These are phyloP conservation scores for Diaprepes abbreviatus DNA, from an alignment of 2,888 invertebrate species.

Conservation along the genomic window DNA sequence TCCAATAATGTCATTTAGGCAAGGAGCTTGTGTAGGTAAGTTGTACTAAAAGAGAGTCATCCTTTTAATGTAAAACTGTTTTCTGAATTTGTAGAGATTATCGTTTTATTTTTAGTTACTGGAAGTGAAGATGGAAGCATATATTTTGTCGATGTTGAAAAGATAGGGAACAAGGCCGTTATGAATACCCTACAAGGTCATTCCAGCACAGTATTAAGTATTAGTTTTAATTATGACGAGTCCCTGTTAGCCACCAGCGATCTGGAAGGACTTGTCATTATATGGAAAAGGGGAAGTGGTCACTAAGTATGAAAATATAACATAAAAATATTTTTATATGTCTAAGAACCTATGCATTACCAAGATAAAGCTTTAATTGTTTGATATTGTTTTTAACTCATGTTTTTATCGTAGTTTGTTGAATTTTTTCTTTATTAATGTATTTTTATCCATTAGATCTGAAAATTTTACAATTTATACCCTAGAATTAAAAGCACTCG, in stretches of 20 bases:
- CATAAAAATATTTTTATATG: neutral
- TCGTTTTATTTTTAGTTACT: slow-evolving; percentile 70
- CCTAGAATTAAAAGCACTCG: too few relatives aligned
- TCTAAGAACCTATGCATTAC: neutral
- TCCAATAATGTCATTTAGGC: slow-evolving; percentile 86
- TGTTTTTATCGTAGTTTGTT: too few relatives aligned
- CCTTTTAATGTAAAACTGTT: neutral
- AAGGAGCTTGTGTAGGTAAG: slow-evolving; percentile 82
- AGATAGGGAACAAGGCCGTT: slow-evolving; percentile 70
- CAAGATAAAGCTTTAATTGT: neutral
- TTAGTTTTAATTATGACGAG: slow-evolving; percentile 91
- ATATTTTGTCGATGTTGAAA: slow-evolving; percentile 83
- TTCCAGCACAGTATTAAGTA: slow-evolving; percentile 85
- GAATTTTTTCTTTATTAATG: too few relatives aligned
- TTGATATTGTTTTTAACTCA: too few relatives aligned
- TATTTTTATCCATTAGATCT: too few relatives aligned
- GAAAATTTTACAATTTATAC: too few relatives aligned
- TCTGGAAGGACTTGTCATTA: slow-evolving; percentile 82
- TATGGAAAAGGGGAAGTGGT: slow-evolving; percentile 73
- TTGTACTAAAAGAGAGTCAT: neutral
- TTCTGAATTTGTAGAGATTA: too few relatives aligned
- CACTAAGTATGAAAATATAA: neutral
- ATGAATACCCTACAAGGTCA: slow-evolving; percentile 79
- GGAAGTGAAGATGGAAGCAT: slow-evolving; percentile 86
- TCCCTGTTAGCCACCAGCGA: slow-evolving; percentile 88